Evolutionary conservation across 1,140 invertebrate species (phyloP).

Genomic region (Vanessa tameamea): DNA sequence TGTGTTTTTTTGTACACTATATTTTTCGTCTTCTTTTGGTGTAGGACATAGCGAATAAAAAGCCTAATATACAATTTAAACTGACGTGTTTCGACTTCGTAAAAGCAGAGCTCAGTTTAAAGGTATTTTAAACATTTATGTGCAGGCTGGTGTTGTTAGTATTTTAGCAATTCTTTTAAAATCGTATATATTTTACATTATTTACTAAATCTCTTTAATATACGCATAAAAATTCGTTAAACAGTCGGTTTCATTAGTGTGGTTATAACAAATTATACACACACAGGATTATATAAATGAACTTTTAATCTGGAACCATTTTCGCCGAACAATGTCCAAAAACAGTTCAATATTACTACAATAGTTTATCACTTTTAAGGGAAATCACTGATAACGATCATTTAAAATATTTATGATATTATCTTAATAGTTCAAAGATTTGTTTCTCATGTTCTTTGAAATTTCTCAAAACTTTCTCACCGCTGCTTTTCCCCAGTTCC

Average conservation of each 20-base stretch:
- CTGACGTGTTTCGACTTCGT: constrained; percentile 50
- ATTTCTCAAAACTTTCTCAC: constrained; percentile 16
- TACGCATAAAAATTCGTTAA: too few relatives aligned
- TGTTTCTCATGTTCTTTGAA: constrained; percentile 15
- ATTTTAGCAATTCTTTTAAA: too few relatives aligned
- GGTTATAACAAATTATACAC: too few relatives aligned
- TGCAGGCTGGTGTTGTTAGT: too few relatives aligned
- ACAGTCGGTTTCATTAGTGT: too few relatives aligned
- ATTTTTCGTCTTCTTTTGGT: constrained; percentile 30
- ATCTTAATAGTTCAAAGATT: not conserved
- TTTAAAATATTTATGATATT: not conserved
- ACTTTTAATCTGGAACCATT: too few relatives aligned
- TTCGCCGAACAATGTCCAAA: too few relatives aligned
- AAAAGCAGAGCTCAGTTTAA: constrained; percentile 47
- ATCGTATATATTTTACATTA: too few relatives aligned
- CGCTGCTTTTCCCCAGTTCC: constrained; percentile 15
- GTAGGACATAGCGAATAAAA: constrained; percentile 34
- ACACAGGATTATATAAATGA: too few relatives aligned
- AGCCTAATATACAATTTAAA: constrained; percentile 67
- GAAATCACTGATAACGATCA: too few relatives aligned
- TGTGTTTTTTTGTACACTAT: constrained; percentile 33
- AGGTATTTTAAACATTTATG: constrained; percentile 29
- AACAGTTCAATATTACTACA: not conserved
- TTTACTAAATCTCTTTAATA: too few relatives aligned
- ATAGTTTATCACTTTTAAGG: too few relatives aligned